phyloP scores from a whole-genome alignment of 2,797 vertebrate genomes.

The Paguma larvata region DNA sequence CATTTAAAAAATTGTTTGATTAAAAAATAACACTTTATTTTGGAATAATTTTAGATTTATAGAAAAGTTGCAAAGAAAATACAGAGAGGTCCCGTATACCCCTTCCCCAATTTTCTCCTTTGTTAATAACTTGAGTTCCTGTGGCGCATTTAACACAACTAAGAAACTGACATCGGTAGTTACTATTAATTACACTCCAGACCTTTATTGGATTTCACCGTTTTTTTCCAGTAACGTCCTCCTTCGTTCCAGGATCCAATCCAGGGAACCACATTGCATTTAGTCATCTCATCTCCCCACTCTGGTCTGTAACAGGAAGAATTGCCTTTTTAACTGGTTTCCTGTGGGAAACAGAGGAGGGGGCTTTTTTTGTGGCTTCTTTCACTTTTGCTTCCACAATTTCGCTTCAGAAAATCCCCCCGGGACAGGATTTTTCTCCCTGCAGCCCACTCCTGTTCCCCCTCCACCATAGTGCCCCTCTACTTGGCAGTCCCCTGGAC shows the following conservation, averaged over 20 bases:
- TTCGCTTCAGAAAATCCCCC: background rate
- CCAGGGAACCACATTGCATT: background rate
- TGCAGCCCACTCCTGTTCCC: background rate
- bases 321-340: conserved; percentile 34
- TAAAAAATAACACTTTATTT: background rate
- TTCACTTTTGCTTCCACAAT: conserved; percentile 49
- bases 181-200: background rate
- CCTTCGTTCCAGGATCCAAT: background rate
- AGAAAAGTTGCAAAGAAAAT: background rate
- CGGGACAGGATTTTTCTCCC: background rate
- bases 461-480: background rate
- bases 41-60: background rate
- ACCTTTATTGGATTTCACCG: background rate
- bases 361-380: background rate
- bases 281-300: background rate
- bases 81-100: background rate
- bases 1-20: too few relatives aligned
- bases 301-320: background rate
- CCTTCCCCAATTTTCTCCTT: background rate
- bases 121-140: background rate
- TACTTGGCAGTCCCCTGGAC: background rate
- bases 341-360: background rate
- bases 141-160: background rate
- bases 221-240: background rate
- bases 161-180: background rate